Percentiles rank a stretch among this genome's conserved stretches.
These are phyloP conservation scores for Aricia agestis DNA, from an alignment of 1,140 invertebrate species.

Conservation along the genomic window DNA sequence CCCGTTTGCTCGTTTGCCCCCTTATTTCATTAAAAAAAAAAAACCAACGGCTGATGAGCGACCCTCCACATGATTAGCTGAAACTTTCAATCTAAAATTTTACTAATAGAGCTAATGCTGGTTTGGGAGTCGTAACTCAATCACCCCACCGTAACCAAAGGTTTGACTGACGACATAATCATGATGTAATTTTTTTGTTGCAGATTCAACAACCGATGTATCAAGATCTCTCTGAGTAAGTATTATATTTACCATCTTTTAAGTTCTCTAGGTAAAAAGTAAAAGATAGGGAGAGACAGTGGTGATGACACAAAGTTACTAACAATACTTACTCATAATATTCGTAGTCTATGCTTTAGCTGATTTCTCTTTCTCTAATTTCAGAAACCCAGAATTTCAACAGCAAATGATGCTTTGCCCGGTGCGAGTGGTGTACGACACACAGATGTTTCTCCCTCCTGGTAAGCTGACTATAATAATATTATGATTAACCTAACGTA, in stretches of 20 bases:
- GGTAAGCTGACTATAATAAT: constrained; percentile 33
- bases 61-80: too few relatives aligned
- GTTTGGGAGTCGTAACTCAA: too few relatives aligned
- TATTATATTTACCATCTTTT: not conserved
- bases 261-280: too few relatives aligned
- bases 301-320: too few relatives aligned
- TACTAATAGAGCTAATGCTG: too few relatives aligned
- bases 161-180: not conserved
- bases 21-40: too few relatives aligned
- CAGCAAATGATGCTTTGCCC: constrained; percentile 60
- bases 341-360: not conserved
- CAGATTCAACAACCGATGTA: constrained; percentile 54
- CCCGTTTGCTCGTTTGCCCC: too few relatives aligned
- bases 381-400: constrained; percentile 44
- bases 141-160: too few relatives aligned
- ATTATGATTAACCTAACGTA: not conserved
- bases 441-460: constrained; percentile 53
- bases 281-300: too few relatives aligned
- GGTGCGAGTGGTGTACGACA: constrained; percentile 59
- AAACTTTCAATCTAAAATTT: too few relatives aligned
- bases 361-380: constrained; percentile 6
- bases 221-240: constrained; percentile 42
- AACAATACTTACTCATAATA: too few relatives aligned
- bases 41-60: too few relatives aligned
- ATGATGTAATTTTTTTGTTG: constrained; percentile 27